Evolutionary conservation across 2,888 invertebrate genomes (phyloP), one percentile per base, ranked within the genome.

Genomic region (Pollenia amentaria): DNA sequence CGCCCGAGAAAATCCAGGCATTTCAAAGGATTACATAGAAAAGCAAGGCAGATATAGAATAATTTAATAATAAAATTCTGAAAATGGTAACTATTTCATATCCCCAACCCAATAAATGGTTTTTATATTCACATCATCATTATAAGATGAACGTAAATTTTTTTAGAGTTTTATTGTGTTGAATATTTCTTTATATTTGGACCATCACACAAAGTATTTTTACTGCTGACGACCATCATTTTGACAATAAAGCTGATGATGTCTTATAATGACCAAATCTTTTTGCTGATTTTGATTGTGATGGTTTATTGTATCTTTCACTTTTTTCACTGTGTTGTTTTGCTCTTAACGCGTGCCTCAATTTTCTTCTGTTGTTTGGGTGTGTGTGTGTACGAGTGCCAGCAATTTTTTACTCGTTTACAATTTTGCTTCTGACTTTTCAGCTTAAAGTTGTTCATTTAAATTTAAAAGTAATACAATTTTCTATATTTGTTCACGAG

Each of bases 251-350:
- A 18, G 64, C n/a, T 42, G 53, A 51, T 70, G 53, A 70, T 64
- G 16, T 44, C 46, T 65, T 65, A 65, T 29, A 65, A 65, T 70
- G 70, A 70, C 44, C 72, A 57, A 72, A 72, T 55, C 44, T 57
- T 55, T 14, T 4, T n/a, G 14, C 55, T 18, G 29, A 44, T 9
- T 44, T 44, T 14, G n/a, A 38, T 42, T 62, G 16, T 42, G 42
- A 11, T 16, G 40, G 53, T 8, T 53, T 70, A 72, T 55, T 21
- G 57, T 73, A n/a, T 11, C 44, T 18, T 40, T 73, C 11, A 64
- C 21, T 55, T 18, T 55, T 18, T 55, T 44, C 38, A 46, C 6
- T 46, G 2, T 21, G 6, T 46, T 16, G 12, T 40, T 38, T 16
- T 60, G 10, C 48, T 48, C 29, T 46, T 62, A 73, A 73, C 73